Evolutionary conservation across 2,888 invertebrate genomes (phyloP), one percentile per base, ranked within the genome.

Genomic region (Andrena chrysosceles): DNA sequence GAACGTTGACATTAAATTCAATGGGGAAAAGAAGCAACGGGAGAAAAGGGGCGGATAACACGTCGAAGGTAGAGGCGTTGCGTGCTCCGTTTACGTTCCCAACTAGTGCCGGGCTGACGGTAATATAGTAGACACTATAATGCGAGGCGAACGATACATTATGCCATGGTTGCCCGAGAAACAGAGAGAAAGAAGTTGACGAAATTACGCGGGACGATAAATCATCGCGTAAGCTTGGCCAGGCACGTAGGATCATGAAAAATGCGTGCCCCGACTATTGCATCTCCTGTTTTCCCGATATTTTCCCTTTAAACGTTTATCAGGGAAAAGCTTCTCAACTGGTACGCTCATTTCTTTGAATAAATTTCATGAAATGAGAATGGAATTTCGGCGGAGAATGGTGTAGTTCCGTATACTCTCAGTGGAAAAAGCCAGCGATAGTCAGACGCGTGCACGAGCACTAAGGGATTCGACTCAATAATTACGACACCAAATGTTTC

Each of bases 131-230:
- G 73, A 69, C 77, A 67, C 79, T 73, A 71, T 85, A 81, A 82
- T 35, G 67, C 73, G 82, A 80, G 79, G 67, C 64, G 76, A 72
- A 86, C 85, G 79, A 84, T 85, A 86, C 83, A 85, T 86, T 85
- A 83, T 62, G 74, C 69, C 70, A 81, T 73, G 84, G 70, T 79
- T 70, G 49, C 35, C 67, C 67, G 62, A 29, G 81, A 74, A 67
- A 83, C 76, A 80, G n/a, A 35, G 75, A 23, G 75, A 77, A 81
- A 71, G 81, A 66, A 84, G 81, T 84, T 84, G 86, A 86, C 86
- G 81, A 77, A 77, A 85, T 72, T 75, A 77, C 84, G 66, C 62
- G 72, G 62, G 49, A 20, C 81, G 74, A 84, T 85, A 86, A 85
- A 85, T 81, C 84, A 77, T 81, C 77, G 75, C 59, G 74, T 72